Percentiles rank a stretch among this genome's conserved stretches.
Conservation (phyloP, 2,797 vertebrate species). For the Tangara arthus region DNA sequence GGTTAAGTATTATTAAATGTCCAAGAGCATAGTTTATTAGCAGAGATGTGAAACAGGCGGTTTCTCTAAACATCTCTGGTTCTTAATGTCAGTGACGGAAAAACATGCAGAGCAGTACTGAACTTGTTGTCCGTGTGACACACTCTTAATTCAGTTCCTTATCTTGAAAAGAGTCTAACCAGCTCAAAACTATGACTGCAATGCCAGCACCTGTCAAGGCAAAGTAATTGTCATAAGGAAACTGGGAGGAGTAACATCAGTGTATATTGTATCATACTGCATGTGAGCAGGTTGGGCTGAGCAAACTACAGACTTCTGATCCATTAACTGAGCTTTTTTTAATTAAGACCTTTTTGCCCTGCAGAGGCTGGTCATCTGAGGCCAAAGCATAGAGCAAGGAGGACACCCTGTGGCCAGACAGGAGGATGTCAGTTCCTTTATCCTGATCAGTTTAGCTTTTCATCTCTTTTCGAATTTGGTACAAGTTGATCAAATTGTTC, state of each 20-base stretch:
- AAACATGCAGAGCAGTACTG: conserved; percentile 8
- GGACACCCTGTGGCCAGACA: conserved; percentile 61
- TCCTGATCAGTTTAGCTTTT: background rate
- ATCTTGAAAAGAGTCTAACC: background rate
- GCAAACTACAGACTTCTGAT: background rate
- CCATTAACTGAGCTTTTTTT: background rate
- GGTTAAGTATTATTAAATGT: conserved; percentile 1
- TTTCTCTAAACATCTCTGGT: background rate
- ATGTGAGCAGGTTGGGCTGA: background rate
- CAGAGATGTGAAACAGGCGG: background rate
- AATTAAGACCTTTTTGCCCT: background rate
- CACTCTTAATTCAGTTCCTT: background rate
- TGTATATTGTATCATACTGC: background rate
- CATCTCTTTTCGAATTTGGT: background rate
- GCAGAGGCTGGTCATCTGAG: background rate
- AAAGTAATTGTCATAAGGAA: conserved; percentile 13
- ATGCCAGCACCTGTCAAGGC: background rate
- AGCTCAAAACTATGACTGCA: conserved; percentile 1
- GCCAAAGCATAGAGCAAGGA: conserved; percentile 19
- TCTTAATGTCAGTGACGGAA: conserved; percentile 3
- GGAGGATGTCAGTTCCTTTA: background rate
- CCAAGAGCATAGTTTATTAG: background rate
- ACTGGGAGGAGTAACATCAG: background rate
- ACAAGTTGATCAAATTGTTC: background rate
- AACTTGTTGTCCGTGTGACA: background rate